A percentile compares a stretch with the other conserved stretches of the same genome.
Evolutionary conservation across 2,888 invertebrate species (phyloP).

Genomic region (Tetheella fluctuosa): DNA sequence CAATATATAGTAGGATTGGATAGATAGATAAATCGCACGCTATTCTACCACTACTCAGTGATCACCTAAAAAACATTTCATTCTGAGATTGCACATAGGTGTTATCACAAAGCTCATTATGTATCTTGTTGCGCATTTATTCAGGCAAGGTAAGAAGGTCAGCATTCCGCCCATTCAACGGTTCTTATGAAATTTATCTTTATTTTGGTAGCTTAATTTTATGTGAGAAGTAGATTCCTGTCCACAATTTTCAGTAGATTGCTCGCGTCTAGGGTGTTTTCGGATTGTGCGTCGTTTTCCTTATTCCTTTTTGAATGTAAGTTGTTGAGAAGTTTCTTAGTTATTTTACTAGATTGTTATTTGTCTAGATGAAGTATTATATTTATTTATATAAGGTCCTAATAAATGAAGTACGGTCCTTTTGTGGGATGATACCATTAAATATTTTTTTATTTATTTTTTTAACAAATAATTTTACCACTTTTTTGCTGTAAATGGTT

Average conservation of each 20-base stretch:
- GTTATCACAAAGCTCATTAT: constrained; percentile 46
- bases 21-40: too few species aligned
- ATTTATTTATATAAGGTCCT: too few species aligned
- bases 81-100: constrained; percentile 39
- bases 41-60: neutral
- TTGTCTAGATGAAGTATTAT: neutral
- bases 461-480: too few species aligned
- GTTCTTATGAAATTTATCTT: constrained; percentile 9
- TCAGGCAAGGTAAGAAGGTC: constrained; percentile 31
- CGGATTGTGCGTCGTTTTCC: neutral
- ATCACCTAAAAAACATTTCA: constrained; percentile 26
- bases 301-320: constrained; percentile 1
- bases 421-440: too few species aligned
- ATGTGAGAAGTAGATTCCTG: neutral
- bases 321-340: constrained; percentile 1
- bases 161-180: constrained; percentile 15
- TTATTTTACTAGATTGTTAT: neutral
- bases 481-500: too few species aligned
- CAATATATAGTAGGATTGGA: too few species aligned
- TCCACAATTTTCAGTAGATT: constrained; percentile 4
- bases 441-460: too few species aligned
- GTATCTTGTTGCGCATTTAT: constrained; percentile 47
- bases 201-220: neutral
- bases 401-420: too few species aligned
- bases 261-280: neutral